phyloP scores from a whole-genome alignment of 2,888 invertebrate genomes.

The Sarcophaga carnaria region DNA sequence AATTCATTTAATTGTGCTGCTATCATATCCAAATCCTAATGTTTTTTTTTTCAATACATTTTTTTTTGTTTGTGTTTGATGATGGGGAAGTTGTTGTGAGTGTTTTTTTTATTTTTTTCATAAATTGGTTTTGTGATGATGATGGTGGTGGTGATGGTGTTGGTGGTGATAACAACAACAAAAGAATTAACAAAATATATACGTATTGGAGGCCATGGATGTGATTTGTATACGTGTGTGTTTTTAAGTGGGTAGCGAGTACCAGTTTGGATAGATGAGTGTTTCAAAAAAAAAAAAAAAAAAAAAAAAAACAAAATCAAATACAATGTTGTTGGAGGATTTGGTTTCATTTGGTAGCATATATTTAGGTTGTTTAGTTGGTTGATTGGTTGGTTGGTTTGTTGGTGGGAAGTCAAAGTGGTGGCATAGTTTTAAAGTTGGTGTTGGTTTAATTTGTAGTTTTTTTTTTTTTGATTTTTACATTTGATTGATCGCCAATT shows the following conservation, averaged over 20 bases:
- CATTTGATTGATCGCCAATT: slow-evolving; percentile 72
- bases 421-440: slow-evolving; percentile 64
- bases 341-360: slow-evolving; percentile 67
- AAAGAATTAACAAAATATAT: slow-evolving; percentile 32
- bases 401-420: slow-evolving; percentile 53
- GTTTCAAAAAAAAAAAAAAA: slow-evolving; percentile 10
- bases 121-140: slow-evolving; percentile 48
- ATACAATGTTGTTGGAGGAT: slow-evolving; percentile 56
- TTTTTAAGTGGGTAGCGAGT: slow-evolving; percentile 11
- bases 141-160: slow-evolving; percentile 59
- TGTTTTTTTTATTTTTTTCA: slow-evolving; percentile 26
- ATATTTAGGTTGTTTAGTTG: slow-evolving; percentile 71
- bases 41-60: slow-evolving; percentile 74
- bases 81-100: slow-evolving; percentile 58
- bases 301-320: slow-evolving; percentile 23
- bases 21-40: slow-evolving; percentile 96
- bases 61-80: slow-evolving; percentile 65
- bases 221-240: slow-evolving; percentile 41
- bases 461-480: slow-evolving; percentile 68
- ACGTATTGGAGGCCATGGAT: slow-evolving; percentile 40
- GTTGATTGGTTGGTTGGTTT: slow-evolving; percentile 70
- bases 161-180: slow-evolving; percentile 56
- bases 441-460: slow-evolving; percentile 61
- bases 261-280: slow-evolving; percentile 28
- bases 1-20: slow-evolving; percentile 98